Evolutionary conservation across 2,797 vertebrate species (phyloP).

Genomic region (Notolabrus celidotus): DNA sequence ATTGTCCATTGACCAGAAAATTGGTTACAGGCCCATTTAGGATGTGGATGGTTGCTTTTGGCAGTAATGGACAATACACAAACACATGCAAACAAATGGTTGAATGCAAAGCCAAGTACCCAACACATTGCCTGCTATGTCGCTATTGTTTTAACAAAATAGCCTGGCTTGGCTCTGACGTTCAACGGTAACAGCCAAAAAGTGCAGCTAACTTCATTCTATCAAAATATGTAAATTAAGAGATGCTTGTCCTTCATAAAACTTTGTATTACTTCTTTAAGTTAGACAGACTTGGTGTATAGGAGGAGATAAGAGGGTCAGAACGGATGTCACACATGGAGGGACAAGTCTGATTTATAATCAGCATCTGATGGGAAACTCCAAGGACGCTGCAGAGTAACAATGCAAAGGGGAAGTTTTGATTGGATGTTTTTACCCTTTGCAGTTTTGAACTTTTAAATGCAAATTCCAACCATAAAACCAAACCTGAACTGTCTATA

Average conservation of each 20-base stretch:
- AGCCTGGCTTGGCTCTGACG: background rate
- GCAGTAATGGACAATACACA: slow-evolving; percentile 42
- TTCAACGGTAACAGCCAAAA: slow-evolving; percentile 2
- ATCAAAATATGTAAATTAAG: background rate
- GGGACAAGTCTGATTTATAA: background rate
- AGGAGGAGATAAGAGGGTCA: background rate
- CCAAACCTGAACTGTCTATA: no score
- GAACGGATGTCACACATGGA: background rate
- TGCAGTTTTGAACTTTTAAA: no score
- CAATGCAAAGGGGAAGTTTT: no score
- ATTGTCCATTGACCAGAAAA: slow-evolving; percentile 71
- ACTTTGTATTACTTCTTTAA: background rate
- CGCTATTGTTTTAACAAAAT: slow-evolving; percentile 18
- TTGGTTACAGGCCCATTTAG: slow-evolving; percentile 57
- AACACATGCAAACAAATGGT: slow-evolving; percentile 13
- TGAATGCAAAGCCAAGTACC: slow-evolving; percentile 18
- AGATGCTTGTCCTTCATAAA: background rate
- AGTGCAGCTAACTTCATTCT: background rate
- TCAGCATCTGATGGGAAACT: slow-evolving; percentile 1
- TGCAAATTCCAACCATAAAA: no score
- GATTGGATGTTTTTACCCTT: background rate
- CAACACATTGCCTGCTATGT: background rate
- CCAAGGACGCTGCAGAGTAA: no score
- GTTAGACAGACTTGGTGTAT: background rate
- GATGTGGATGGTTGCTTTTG: slow-evolving; percentile 65